These are phyloP conservation scores for Centropus bengalensis DNA, from an alignment of 2,113 vertebrate genomes.

Conservation along the genomic window DNA sequence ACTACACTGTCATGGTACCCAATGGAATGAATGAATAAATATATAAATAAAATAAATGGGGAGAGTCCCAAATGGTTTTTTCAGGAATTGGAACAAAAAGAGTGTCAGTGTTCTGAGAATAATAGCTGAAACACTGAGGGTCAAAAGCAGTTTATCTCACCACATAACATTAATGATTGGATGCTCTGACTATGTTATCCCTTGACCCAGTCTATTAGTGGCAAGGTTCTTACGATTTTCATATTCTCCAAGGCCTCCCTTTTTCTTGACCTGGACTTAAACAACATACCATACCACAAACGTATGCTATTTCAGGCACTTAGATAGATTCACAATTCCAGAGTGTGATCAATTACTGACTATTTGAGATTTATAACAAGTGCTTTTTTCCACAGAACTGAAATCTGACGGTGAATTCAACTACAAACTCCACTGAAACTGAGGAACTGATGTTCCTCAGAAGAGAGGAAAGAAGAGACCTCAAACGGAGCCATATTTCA, in stretches of 20 bases:
- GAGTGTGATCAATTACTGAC: conserved; percentile 15
- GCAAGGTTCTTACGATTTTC: conserved; percentile 62
- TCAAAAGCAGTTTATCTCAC: conserved; percentile 60
- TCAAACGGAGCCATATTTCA: neutral
- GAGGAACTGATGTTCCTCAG: neutral
- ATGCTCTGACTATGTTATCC: conserved; percentile 41
- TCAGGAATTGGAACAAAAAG: neutral
- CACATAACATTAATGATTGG: conserved; percentile 22
- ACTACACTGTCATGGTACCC: neutral
- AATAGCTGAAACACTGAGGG: neutral
- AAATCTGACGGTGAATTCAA: neutral
- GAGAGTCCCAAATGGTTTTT: neutral
- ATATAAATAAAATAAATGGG: neutral
- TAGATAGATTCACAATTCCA: conserved; percentile 34
- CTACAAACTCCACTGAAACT: neutral
- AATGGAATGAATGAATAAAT: too few species aligned
- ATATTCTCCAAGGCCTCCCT: conserved; percentile 68
- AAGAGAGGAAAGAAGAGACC: neutral
- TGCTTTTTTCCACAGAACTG: neutral
- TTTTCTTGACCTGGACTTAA: conserved; percentile 70
- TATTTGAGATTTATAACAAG: conserved; percentile 44
- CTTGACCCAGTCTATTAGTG: conserved; percentile 46
- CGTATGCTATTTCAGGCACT: conserved; percentile 59
- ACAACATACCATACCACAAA: conserved; percentile 62
- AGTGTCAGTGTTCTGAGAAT: neutral